Evolutionary conservation across 1,140 invertebrate species (phyloP).

Genomic region (Drosophila guanche): DNA sequence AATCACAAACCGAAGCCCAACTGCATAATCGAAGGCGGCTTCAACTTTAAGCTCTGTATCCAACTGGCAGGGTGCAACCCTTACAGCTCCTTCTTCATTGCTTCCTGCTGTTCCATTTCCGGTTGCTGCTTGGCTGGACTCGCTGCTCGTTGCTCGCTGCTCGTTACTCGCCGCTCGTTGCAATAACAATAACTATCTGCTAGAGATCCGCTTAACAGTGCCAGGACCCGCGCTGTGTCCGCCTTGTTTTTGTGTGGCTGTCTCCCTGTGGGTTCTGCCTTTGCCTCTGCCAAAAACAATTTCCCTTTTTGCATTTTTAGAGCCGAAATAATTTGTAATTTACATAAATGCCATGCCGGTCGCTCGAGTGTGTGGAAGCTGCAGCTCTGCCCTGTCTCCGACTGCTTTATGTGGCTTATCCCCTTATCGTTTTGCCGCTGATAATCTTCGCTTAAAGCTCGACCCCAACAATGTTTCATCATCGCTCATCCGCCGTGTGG

Average conservation of each 20-base stretch:
- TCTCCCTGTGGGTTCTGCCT: conserved; percentile 15
- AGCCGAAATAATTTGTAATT: conserved; percentile 79
- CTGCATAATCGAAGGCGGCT: conserved; percentile 71
- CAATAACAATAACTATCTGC: conserved; percentile 73
- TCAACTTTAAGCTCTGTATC: neutral
- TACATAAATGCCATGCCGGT: conserved; percentile 78
- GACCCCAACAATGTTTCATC: conserved; percentile 47
- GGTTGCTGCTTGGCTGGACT: conserved; percentile 5
- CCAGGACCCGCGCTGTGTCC: neutral
- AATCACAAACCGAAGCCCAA: conserved; percentile 81
- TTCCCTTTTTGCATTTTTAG: conserved; percentile 74
- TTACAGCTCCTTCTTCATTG: neutral
- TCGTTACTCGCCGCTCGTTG: conserved; percentile 17
- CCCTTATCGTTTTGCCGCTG: conserved; percentile 34
- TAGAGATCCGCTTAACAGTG: conserved; percentile 73
- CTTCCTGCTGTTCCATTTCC: conserved; percentile 1
- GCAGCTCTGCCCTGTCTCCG: conserved; percentile 8
- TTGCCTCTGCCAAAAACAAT: conserved; percentile 74
- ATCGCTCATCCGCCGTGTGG: conserved; percentile 68
- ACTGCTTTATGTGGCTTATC: conserved; percentile 5
- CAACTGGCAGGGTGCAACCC: neutral
- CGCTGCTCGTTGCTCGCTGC: too few species aligned
- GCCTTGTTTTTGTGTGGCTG: conserved; percentile 8
- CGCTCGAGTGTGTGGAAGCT: conserved; percentile 38
- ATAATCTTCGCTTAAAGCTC: conserved; percentile 26